Evolutionary conservation across 2,888 invertebrate species (phyloP).

Genomic region (Pandemis cinnamomeana): DNA sequence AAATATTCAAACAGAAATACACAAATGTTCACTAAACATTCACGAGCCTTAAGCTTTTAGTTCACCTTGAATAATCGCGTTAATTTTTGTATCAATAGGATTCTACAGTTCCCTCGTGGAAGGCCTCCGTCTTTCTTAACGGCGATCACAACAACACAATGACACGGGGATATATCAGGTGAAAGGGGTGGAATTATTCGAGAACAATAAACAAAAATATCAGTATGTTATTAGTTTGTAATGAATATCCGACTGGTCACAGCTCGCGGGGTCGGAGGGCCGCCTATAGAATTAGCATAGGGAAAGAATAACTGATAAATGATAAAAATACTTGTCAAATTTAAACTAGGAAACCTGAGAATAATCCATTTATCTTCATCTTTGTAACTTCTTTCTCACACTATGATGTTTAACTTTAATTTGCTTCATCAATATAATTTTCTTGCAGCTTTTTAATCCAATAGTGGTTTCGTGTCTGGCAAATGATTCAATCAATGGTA

Average conservation of each 20-base stretch:
- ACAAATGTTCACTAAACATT: background rate
- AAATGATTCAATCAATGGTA: background rate
- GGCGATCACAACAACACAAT: background rate
- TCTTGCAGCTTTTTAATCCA: too few species aligned
- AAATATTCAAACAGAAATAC: background rate
- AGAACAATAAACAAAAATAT: conserved; percentile 34
- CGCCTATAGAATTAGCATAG: conserved; percentile 78
- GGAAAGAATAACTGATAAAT: conserved; percentile 46
- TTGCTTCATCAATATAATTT: too few species aligned
- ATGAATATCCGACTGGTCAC: conserved; percentile 70
- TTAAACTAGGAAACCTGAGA: conserved; percentile 19
- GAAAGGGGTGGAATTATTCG: background rate
- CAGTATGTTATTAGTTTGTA: conserved; percentile 55
- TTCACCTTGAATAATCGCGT: too few species aligned
- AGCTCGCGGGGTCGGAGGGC: conserved; percentile 72
- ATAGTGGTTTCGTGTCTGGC: background rate
- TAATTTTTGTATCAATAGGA: too few species aligned
- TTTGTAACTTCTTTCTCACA: too few species aligned
- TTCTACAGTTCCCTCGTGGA: too few species aligned
- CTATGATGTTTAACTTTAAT: too few species aligned
- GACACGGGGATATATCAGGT: background rate
- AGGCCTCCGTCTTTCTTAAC: too few species aligned
- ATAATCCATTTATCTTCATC: too few species aligned
- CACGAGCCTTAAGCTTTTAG: too few species aligned
- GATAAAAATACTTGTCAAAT: conserved; percentile 49